These are phyloP conservation scores for Caranx melampygus DNA, from an alignment of 2,113 vertebrate genomes.

Conservation along the genomic window DNA sequence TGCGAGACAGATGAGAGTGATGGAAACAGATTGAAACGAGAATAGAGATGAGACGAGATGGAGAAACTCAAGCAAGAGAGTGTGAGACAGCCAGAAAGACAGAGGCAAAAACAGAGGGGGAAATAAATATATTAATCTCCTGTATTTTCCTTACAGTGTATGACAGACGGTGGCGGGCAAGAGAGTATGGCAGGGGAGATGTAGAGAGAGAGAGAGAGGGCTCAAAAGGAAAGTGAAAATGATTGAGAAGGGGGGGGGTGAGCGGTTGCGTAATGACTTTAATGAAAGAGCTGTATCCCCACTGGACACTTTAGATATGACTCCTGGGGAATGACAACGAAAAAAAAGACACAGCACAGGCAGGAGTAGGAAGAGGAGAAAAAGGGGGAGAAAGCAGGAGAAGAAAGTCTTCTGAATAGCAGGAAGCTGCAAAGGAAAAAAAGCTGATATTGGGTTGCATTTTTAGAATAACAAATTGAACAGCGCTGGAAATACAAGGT, in stretches of 20 bases:
- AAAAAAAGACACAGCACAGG: background rate
- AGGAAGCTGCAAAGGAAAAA: conserved; percentile 30
- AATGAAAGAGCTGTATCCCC: conserved; percentile 75
- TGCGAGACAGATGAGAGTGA: conserved; percentile 23
- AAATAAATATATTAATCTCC: conserved; percentile 41
- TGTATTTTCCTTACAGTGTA: conserved; percentile 33
- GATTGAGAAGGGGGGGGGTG: conserved; percentile 41
- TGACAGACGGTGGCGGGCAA: conserved; percentile 35
- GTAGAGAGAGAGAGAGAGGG: background rate
- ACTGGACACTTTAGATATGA: conserved; percentile 69
- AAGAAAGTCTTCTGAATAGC: conserved; percentile 29
- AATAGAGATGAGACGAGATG: conserved; percentile 9
- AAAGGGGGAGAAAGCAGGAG: background rate
- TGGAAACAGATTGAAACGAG: conserved; percentile 30
- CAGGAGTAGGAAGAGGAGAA: conserved; percentile 1
- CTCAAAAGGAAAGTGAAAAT: conserved; percentile 14
- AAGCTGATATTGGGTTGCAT: conserved; percentile 21
- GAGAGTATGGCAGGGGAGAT: background rate
- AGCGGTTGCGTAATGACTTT: conserved; percentile 71
- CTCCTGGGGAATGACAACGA: conserved; percentile 52
- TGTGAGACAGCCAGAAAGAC: conserved; percentile 13
- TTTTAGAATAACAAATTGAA: conserved; percentile 56
- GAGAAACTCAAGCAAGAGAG: background rate
- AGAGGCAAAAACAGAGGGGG: conserved; percentile 9
- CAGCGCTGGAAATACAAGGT: conserved; percentile 19